Base-by-base conservation (phyloP, 2,113 vertebrate genomes). In the Indicator maculatus region DNA sequence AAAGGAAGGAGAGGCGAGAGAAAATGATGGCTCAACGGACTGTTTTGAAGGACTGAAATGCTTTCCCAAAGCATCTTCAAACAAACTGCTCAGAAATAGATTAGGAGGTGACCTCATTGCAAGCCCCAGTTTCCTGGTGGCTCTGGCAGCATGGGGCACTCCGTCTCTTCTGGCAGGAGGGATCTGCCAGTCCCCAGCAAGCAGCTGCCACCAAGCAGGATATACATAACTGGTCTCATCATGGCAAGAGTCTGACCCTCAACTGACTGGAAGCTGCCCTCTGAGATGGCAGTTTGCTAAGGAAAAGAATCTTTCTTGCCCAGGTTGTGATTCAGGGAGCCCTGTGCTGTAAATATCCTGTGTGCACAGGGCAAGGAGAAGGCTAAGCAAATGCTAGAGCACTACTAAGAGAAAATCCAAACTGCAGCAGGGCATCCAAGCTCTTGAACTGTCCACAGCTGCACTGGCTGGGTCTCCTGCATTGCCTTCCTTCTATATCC, bases 381-480 rank as follows among this genome's bases (percentile, higher is more conserved):
- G 47, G 26, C 33, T 77, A 69, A 88, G 31, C 45, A n/a, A 63
- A 31, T 1, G 31, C 41, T 45, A 13, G n/a, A 30, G 60, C 18
- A 1, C 16, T 12, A 44, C 26, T 17, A 44, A 28, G 30, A 63
- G n/a, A 65, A 71, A 70, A 6, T n/a, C 30, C 12, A 52, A 86
- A 41, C 24, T 47, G 20, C 53, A 58, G 26, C 30, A 28, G 63
- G 19, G 12, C 33, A 87, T 15, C 11, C 4, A 0, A 16, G 5
- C 27, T 69, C 71, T 27, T 30, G 33, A 30, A 44, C 38, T 2
- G 4, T 9, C 50, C 26, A 3, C 16, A 73, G 26, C 44, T 28
- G 21, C n/a, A 23, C 50, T 0, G 0, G 7, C 61, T 23, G 36
- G 6, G 71, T 58, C 21, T n/a, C 44, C 30, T 9, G 17, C 0